Evolutionary conservation across 1,140 invertebrate species (phyloP).

Genomic region (Macrosteles quadrilineatus): DNA sequence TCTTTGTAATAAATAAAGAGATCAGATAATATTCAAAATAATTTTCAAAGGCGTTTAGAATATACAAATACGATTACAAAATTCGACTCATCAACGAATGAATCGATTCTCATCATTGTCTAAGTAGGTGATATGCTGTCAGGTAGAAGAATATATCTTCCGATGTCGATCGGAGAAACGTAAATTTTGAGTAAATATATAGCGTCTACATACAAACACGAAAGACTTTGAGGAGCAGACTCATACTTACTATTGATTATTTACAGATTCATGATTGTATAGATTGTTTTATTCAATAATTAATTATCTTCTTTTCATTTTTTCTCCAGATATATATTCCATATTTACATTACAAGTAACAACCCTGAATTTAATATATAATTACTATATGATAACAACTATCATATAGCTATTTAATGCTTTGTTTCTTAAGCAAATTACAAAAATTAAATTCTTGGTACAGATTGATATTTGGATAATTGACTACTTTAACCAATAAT

Average conservation of each 20-base stretch:
- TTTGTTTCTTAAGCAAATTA: no score
- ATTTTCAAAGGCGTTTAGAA: constrained; percentile 16
- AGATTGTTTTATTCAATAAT: neutral
- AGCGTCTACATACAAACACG: constrained; percentile 4
- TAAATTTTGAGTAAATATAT: constrained; percentile 2
- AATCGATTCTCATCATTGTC: no score
- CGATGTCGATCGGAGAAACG: neutral
- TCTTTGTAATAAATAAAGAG: constrained; percentile 4
- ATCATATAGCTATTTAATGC: no score
- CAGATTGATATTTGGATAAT: no score
- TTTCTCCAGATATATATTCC: neutral
- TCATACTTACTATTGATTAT: constrained; percentile 1
- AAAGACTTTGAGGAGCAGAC: constrained; percentile 6
- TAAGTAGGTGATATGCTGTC: neutral
- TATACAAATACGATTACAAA: constrained; percentile 2
- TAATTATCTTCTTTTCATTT: no score
- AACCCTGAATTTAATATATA: neutral
- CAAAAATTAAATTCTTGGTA: no score
- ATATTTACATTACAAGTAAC: neutral
- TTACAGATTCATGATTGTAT: constrained; percentile 20
- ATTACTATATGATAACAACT: neutral
- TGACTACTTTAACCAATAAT: no score
- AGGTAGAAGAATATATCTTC: constrained; percentile 11
- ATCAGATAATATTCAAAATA: constrained; percentile 3
- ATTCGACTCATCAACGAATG: no score